Base-by-base conservation (phyloP, 2,888 invertebrate genomes). In the Bembecia ichneumoniformis region DNA sequence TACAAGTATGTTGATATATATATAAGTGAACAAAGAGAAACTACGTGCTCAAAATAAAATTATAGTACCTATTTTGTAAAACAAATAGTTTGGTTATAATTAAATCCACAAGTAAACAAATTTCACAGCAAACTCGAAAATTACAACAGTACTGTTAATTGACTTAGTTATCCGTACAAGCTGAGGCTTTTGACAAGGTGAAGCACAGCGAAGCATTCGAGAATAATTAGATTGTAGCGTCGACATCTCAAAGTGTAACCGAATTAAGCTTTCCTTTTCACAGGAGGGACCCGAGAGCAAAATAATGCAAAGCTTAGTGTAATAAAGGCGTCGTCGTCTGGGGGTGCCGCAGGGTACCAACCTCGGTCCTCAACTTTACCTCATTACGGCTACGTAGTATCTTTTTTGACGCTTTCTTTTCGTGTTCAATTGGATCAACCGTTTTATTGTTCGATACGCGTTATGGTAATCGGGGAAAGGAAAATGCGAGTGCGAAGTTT, bases 221-320 rank as follows among this genome's bases (percentile, higher is more conserved):
- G 73, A 72, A 73, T 86, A 87, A 87, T 83, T 82, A 82, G 78
- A 83, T 84, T 83, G 79, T 77, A 77, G 75, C 74, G 78, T 71
- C 82, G 83, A 78, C 82, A 80, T 87, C 86, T 87, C 86, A 81
- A 86, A 86, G 83, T 79, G 80, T 83, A 87, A 86, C 82, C 67
- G 73, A 86, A 86, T 86, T 86, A 86, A 81, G 77, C 77, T 77
- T 78, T 82, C 81, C 83, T 82, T 79, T 82, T 79, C 79, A 79
- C 78, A 67, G 64, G 67, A 68, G 68, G 73, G 71, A 71, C 66
- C 70, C 74, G 74, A 76, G 75, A 77, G 77, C 79, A 77, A 82
- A 82, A 82, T 82, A 83, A 84, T 83, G 78, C 78, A 77, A 82
- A 81, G 82, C 82, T 81, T 81, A 52, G 76, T 80, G 80, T 74